Conservation (phyloP, 1,140 invertebrate genomes). For the Elymnias hypermnestra region DNA sequence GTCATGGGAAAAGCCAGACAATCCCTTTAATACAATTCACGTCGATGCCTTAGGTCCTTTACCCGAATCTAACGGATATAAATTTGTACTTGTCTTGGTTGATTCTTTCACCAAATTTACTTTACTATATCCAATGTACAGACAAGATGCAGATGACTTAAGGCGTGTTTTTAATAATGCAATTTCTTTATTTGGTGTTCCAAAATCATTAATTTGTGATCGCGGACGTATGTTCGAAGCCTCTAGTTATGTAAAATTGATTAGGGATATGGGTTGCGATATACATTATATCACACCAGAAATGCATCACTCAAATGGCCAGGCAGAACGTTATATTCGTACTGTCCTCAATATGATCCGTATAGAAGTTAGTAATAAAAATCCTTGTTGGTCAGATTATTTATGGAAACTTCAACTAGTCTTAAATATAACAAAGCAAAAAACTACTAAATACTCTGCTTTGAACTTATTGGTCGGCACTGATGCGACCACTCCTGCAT, state of each 20-base stretch:
- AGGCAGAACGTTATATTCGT: constrained; percentile 6
- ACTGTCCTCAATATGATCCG: constrained; percentile 9
- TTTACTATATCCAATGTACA: constrained; percentile 5
- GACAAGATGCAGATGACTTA: constrained; percentile 6
- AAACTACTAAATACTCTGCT: constrained; percentile 5
- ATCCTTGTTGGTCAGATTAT: constrained; percentile 3
- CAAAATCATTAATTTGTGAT: constrained; percentile 6
- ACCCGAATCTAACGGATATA: constrained; percentile 18
- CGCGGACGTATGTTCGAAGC: constrained; percentile 13
- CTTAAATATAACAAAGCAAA: constrained; percentile 9
- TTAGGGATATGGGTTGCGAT: constrained; percentile 6
- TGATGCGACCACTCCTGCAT: too few species aligned
- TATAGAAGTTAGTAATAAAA: constrained; percentile 7
- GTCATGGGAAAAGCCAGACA: constrained; percentile 19
- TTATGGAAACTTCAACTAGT: constrained; percentile 9
- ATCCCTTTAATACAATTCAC: constrained; percentile 25
- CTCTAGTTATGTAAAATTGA: not conserved
- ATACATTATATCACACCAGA: constrained; percentile 18
- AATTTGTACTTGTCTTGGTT: constrained; percentile 6
- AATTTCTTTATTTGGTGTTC: constrained; percentile 11
- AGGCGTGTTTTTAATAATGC: constrained; percentile 1
- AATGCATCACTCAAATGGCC: constrained; percentile 13
- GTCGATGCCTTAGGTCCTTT: constrained; percentile 26
- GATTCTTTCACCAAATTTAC: constrained; percentile 17
- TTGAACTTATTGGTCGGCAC: too few species aligned